These are phyloP conservation scores for Drosophila mulleri DNA, from an alignment of 2,888 invertebrate species.

Conservation along the genomic window DNA sequence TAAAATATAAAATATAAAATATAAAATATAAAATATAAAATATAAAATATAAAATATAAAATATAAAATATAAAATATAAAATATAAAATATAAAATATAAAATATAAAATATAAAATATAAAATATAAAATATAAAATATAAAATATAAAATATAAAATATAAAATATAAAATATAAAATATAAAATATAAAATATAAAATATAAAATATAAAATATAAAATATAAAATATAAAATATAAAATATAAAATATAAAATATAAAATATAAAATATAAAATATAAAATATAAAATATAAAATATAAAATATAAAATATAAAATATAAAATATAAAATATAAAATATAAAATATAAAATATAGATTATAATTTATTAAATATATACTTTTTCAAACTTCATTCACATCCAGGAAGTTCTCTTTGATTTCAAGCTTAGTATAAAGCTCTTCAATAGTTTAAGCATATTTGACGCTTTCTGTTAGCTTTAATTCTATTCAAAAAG, in stretches of 20 bases:
- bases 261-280: background rate
- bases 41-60: background rate
- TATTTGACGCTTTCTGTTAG: background rate
- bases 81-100: background rate
- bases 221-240: background rate
- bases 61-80: background rate
- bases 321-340: background rate
- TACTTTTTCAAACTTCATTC: no score
- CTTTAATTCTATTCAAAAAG: background rate
- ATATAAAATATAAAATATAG: background rate
- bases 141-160: background rate
- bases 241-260: background rate
- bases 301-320: slow-evolving; percentile 1
- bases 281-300: slow-evolving; percentile 1
- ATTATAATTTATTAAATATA: background rate
- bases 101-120: background rate
- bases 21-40: no score
- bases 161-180: background rate
- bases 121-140: background rate
- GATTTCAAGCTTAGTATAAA: background rate
- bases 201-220: background rate
- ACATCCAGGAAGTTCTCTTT: no score
- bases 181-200: slow-evolving; percentile 2
- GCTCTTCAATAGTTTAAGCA: background rate
- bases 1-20: no score